phyloP scores from a whole-genome alignment of 2,797 vertebrate species.

The Kryptolebias ocellatus region DNA sequence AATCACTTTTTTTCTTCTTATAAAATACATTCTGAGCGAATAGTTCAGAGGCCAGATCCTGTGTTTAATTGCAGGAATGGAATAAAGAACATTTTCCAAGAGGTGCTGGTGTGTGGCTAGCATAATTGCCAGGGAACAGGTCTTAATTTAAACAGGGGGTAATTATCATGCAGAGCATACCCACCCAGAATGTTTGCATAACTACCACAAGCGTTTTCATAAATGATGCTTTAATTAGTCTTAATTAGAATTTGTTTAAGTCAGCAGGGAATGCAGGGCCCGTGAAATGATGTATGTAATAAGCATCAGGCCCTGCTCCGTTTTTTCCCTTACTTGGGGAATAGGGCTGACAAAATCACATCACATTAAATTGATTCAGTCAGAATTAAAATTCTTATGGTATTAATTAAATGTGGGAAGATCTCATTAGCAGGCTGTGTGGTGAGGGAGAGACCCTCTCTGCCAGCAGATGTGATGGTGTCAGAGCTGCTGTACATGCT shows the following conservation, averaged over 20 bases:
- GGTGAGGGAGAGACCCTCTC: slow-evolving; percentile 94
- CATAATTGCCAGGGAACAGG: slow-evolving; percentile 98
- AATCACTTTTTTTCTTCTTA: slow-evolving; percentile 75
- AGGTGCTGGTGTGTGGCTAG: slow-evolving; percentile 93
- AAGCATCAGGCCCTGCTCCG: slow-evolving; percentile 93
- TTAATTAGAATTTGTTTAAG: slow-evolving; percentile 99
- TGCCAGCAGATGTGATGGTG: slow-evolving; percentile 96
- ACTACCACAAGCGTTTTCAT: slow-evolving; percentile 99
- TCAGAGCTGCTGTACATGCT: slow-evolving; percentile 83
- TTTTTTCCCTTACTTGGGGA: slow-evolving; percentile 96
- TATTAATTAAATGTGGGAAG: slow-evolving; percentile 99
- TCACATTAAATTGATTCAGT: slow-evolving; percentile 99
- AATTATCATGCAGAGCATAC: slow-evolving; percentile 99
- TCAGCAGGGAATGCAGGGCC: slow-evolving; percentile 99
- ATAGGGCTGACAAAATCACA: slow-evolving; percentile 99
- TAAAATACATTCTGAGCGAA: slow-evolving; percentile 81
- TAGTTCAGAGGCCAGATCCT: slow-evolving; percentile 86
- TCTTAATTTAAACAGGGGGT: slow-evolving; percentile 99
- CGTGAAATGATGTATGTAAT: slow-evolving; percentile 99
- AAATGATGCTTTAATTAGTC: slow-evolving; percentile 99
- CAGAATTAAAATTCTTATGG: slow-evolving; percentile 99
- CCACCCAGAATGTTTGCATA: slow-evolving; percentile 99
- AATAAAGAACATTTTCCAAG: slow-evolving; percentile 90
- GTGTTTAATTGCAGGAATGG: slow-evolving; percentile 92
- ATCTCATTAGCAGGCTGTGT: slow-evolving; percentile 99